These are phyloP conservation scores for Aphaenogaster rudis DNA, from an alignment of 1,140 invertebrate species.

Conservation along the genomic window DNA sequence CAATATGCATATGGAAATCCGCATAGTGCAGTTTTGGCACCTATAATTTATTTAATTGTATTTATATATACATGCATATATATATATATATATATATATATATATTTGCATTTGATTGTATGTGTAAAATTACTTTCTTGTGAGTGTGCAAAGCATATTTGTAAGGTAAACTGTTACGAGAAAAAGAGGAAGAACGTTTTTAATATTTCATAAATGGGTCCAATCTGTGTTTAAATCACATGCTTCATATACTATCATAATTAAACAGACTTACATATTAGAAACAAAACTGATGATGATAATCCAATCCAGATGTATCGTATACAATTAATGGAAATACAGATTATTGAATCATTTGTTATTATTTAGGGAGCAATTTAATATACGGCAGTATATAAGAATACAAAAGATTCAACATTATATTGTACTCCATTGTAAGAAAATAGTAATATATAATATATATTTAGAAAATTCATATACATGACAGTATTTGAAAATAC, in stretches of 20 bases:
- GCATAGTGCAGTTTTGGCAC: conserved; percentile 65
- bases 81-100: not conserved
- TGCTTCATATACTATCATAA: conserved; percentile 4
- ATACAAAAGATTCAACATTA: not conserved
- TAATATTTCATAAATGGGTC: conserved; percentile 21
- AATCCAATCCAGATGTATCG: not conserved
- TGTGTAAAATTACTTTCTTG: conserved; percentile 3
- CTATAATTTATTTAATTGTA: conserved; percentile 4
- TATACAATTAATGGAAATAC: conserved; percentile 6
- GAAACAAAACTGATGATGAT: conserved; percentile 5
- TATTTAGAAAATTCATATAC: conserved; percentile 39
- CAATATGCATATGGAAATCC: conserved; percentile 96
- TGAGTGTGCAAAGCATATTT: not conserved
- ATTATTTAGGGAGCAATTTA: not conserved
- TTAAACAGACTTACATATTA: conserved; percentile 13
- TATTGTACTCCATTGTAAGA: conserved; percentile 19
- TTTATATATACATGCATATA: not conserved
- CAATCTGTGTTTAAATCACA: conserved; percentile 16
- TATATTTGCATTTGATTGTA: not conserved
- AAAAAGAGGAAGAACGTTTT: conserved; percentile 2
- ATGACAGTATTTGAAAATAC: not conserved
- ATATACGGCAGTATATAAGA: not conserved
- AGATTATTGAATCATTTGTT: conserved; percentile 1
- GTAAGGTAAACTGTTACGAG: not conserved
- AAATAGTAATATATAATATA: conserved; percentile 2